phyloP scores from a whole-genome alignment of 2,888 invertebrate species.

The Trisateles emortualis region DNA sequence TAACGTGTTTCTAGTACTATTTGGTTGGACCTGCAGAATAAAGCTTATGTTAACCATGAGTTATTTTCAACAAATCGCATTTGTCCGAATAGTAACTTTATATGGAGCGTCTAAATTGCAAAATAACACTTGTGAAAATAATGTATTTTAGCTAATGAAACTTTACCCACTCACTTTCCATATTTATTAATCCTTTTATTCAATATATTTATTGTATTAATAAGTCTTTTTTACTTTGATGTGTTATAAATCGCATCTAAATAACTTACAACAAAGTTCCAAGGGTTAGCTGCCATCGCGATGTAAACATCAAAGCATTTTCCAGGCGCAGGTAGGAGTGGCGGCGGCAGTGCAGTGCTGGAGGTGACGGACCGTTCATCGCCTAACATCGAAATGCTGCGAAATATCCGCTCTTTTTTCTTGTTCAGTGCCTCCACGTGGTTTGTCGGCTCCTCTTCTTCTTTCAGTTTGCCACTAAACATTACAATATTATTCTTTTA shows the following conservation, averaged over 20 bases:
- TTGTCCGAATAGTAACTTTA: too few species aligned
- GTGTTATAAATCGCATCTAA: too few species aligned
- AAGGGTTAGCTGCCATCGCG: constrained; percentile 92
- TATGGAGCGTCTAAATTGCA: too few species aligned
- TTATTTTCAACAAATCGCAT: too few species aligned
- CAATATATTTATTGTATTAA: too few species aligned
- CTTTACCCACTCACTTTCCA: too few species aligned
- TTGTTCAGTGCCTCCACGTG: constrained; percentile 74
- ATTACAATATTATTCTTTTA: neutral
- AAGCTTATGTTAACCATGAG: neutral
- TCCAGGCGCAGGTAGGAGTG: constrained; percentile 75
- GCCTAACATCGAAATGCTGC: constrained; percentile 54
- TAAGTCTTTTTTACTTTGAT: too few species aligned
- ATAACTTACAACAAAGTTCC: constrained; percentile 88
- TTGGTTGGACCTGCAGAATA: constrained; percentile 72
- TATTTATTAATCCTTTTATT: too few species aligned
- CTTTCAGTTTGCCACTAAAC: constrained; percentile 65
- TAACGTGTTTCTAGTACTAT: constrained; percentile 76
- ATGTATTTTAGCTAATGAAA: too few species aligned
- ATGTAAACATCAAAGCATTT: constrained; percentile 90
- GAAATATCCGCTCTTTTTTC: constrained; percentile 82
- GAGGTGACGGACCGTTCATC: constrained; percentile 50
- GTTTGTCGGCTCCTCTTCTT: constrained; percentile 62
- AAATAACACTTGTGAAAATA: too few species aligned
- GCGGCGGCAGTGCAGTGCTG: constrained; percentile 67